These are phyloP conservation scores for Tribolium madens DNA, from an alignment of 1,140 invertebrate species.

Conservation along the genomic window DNA sequence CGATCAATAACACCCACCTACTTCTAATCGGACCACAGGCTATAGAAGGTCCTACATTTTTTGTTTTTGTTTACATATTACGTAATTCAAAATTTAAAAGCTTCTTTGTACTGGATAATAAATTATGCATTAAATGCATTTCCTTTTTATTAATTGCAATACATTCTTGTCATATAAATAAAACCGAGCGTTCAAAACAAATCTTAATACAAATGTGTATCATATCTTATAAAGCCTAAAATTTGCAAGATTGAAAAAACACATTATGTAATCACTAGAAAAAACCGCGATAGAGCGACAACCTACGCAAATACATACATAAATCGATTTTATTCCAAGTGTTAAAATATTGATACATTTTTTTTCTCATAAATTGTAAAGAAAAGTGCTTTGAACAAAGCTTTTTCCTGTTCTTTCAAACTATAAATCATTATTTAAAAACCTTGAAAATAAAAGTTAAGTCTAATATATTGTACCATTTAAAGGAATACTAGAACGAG, in stretches of 20 bases:
- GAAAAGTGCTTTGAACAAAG: background rate
- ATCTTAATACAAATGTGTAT: too few relatives aligned
- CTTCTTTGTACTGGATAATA: too few relatives aligned
- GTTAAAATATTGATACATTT: background rate
- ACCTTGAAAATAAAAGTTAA: too few relatives aligned
- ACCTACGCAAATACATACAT: background rate
- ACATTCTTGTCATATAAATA: too few relatives aligned
- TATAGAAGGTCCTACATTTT: background rate
- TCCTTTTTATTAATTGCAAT: too few relatives aligned
- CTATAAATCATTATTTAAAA: too few relatives aligned
- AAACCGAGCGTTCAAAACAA: too few relatives aligned
- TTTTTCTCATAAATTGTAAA: background rate
- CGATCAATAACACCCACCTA: background rate
- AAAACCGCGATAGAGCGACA: background rate
- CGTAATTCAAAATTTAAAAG: too few relatives aligned
- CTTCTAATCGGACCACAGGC: background rate
- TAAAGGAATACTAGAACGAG: too few relatives aligned
- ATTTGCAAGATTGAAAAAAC: background rate
- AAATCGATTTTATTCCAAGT: background rate
- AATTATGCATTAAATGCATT: too few relatives aligned
- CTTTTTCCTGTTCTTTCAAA: background rate
- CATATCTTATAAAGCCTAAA: too few relatives aligned
- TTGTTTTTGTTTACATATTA: background rate
- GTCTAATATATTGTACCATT: too few relatives aligned
- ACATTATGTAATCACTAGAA: background rate